A percentile compares a stretch with the other conserved stretches of the same genome.
Evolutionary conservation across 2,888 invertebrate species (phyloP).

Genomic region (Formica aserva): DNA sequence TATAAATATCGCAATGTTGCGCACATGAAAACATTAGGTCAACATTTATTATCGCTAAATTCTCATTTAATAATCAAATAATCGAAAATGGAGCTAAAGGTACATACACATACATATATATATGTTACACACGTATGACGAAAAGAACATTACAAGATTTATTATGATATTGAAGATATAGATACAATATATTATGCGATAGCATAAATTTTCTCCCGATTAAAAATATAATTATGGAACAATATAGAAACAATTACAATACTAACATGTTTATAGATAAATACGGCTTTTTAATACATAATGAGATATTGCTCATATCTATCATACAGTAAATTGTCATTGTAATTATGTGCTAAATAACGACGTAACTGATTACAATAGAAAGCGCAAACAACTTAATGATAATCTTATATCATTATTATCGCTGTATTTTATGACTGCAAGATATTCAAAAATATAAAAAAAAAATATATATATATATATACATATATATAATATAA

Average conservation of each 20-base stretch:
- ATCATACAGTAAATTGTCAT: constrained; percentile 15
- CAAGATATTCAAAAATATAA: neutral
- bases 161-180: constrained; percentile 55
- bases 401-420: neutral
- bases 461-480: no score
- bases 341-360: constrained; percentile 8
- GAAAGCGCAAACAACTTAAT: constrained; percentile 18
- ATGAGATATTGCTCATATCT: constrained; percentile 31
- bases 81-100: neutral
- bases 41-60: constrained; percentile 25
- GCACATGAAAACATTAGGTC: neutral
- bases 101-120: neutral
- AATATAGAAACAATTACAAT: constrained; percentile 15
- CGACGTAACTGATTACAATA: constrained; percentile 7
- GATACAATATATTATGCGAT: constrained; percentile 51
- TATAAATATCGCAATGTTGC: constrained; percentile 9
- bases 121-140: constrained; percentile 23
- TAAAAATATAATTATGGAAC: constrained; percentile 35
- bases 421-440: neutral
- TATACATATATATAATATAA: neutral
- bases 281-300: constrained; percentile 27
- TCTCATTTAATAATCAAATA: constrained; percentile 5
- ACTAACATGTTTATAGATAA: neutral
- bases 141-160: constrained; percentile 66
- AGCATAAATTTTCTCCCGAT: neutral